Evolutionary conservation across 2,113 vertebrate species (phyloP).

Genomic region (Panthera leo): DNA sequence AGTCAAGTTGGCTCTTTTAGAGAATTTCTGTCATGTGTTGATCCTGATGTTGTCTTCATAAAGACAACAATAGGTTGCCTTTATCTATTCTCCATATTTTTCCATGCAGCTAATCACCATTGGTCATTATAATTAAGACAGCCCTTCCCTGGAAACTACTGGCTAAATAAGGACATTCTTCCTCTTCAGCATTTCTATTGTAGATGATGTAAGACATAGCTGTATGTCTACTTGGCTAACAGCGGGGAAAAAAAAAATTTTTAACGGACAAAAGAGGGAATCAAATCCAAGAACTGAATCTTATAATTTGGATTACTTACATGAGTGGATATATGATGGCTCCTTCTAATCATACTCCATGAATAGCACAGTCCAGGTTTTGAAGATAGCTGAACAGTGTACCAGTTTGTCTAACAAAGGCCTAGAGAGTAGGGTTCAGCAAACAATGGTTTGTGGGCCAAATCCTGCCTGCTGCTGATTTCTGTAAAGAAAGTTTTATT

Average conservation of each 20-base stretch:
- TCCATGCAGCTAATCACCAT: background rate
- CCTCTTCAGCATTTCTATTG: background rate
- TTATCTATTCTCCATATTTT: background rate
- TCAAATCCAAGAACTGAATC: background rate
- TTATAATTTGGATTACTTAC: background rate
- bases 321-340: background rate
- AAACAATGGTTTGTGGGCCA: background rate
- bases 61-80: background rate
- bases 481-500: conserved; percentile 3
- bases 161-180: background rate
- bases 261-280: background rate
- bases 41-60: background rate
- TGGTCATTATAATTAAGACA: background rate
- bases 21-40: background rate
- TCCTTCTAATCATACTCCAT: background rate
- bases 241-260: background rate
- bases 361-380: background rate
- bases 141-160: background rate
- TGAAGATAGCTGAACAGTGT: background rate
- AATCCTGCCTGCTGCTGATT: background rate
- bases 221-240: background rate
- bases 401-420: background rate
- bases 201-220: background rate
- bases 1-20: background rate
- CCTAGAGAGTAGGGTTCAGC: background rate